Conservation (phyloP, 2,888 invertebrate genomes). For the Drosophila formosana region DNA sequence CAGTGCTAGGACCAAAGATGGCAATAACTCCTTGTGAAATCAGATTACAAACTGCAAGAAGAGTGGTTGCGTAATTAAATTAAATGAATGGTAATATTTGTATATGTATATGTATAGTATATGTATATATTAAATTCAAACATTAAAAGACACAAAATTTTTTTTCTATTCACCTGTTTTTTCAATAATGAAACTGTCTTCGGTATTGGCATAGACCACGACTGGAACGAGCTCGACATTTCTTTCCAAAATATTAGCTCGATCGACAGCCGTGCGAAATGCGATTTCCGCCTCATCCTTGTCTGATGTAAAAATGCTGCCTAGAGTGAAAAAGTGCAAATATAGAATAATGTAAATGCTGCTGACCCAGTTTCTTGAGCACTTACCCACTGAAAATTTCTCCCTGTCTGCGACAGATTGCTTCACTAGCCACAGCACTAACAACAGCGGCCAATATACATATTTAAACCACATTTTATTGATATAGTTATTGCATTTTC, state of each 20-base stretch:
- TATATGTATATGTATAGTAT: too few relatives aligned
- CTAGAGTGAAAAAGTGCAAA: slow-evolving; percentile 59
- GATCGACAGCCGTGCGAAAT: slow-evolving; percentile 86
- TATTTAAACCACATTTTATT: slow-evolving; percentile 49
- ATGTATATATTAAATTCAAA: too few relatives aligned
- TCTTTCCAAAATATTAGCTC: slow-evolving; percentile 85
- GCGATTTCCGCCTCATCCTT: slow-evolving; percentile 87
- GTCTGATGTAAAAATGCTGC: slow-evolving; percentile 86
- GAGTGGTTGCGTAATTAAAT: neutral
- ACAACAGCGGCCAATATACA: slow-evolving; percentile 21
- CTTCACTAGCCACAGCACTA: slow-evolving; percentile 1
- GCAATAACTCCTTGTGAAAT: slow-evolving; percentile 89
- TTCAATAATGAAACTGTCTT: slow-evolving; percentile 84
- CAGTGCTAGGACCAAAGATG: slow-evolving; percentile 88
- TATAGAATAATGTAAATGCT: slow-evolving; percentile 38
- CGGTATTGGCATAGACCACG: slow-evolving; percentile 78
- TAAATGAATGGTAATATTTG: neutral
- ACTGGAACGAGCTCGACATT: slow-evolving; percentile 81
- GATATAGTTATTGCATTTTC: slow-evolving; percentile 19
- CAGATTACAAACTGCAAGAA: slow-evolving; percentile 88
- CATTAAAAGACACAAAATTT: too few relatives aligned
- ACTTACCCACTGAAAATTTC: slow-evolving; percentile 74
- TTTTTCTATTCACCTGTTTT: slow-evolving; percentile 55
- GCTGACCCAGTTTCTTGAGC: slow-evolving; percentile 60
- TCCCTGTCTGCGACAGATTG: slow-evolving; percentile 50